Evolutionary conservation across 53 echinoderm and acorn worm species (phyloP), one percentile per base, ranked within the genome.

Genomic region (Holothuria scabra): DNA sequence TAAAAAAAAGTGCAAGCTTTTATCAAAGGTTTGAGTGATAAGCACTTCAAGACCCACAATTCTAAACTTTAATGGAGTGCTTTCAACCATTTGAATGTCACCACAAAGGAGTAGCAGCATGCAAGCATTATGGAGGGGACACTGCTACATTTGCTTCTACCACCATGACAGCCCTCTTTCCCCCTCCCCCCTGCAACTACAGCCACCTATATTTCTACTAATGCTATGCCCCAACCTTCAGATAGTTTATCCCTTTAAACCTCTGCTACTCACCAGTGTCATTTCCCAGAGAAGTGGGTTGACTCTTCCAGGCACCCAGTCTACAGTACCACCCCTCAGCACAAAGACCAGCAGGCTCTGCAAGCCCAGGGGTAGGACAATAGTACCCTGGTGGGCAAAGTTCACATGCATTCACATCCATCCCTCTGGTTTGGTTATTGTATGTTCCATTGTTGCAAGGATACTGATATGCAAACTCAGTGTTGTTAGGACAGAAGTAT

Each of bases 371-470:
- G 22, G 90, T 61, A 19, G 99, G 99, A 87, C 99, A 97, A 85
- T 92, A 97, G 78, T 82, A 88, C 1, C 99, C 99, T 1, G 91
- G 89, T 1, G 94, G 84, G 69, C 99, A 97, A 31, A 97, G 92
- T 82, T 92, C 94, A 66, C 99, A 97, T 41, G 76, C 92, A 19
- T 92, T 89, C 13, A 91, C 99, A 67, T 90, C 88, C 44, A 76
- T 79, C 21, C 99, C 91, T 1, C 76, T 84, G 0, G 99, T 97
- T 19, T 84, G 65, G 66, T 95, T 97, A 86, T 97, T 97, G 84
- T 67, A 97, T 19, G 99, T 97, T 41, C 99, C 99, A 81, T 97
- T 97, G 85, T 94, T 94, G 78, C 99, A 97, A 10, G 99, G 99
- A 25, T 87, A 88, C 84, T 94, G 87, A 48, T 85, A 22, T 33